Conservation (phyloP, 1,140 invertebrate genomes). For the Anoplophora glabripennis region DNA sequence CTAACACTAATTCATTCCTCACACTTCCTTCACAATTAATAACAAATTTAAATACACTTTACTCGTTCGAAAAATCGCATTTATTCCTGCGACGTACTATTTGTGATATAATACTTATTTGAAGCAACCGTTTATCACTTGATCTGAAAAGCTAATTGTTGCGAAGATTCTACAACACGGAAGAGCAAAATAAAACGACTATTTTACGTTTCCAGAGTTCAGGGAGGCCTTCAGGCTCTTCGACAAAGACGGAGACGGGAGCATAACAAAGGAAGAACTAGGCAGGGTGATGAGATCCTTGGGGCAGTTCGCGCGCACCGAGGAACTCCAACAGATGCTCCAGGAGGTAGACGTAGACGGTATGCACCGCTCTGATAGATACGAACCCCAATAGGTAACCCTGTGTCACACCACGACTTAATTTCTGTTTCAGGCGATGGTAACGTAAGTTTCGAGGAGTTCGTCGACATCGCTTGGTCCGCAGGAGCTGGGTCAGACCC, state of each 20-base stretch:
- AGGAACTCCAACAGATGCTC: slow-evolving; percentile 83
- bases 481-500: slow-evolving; percentile 57
- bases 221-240: slow-evolving; percentile 84
- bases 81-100: neutral
- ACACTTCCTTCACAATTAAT: too few relatives aligned
- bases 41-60: too few relatives aligned
- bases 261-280: slow-evolving; percentile 82
- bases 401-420: neutral
- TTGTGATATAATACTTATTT: neutral
- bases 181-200: too few relatives aligned
- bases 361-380: slow-evolving; percentile 47
- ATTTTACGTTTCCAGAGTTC: slow-evolving; percentile 60
- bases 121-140: neutral
- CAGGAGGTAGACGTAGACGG: slow-evolving; percentile 87
- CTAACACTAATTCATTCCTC: too few relatives aligned
- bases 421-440: slow-evolving; percentile 66
- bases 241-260: slow-evolving; percentile 85
- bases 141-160: neutral
- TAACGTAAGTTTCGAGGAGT: slow-evolving; percentile 89
- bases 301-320: slow-evolving; percentile 79
- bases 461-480: slow-evolving; percentile 83
- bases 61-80: too few relatives aligned
- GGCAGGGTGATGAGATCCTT: slow-evolving; percentile 80
- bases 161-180: neutral
- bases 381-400: neutral